Percentiles rank a stretch among this genome's conserved stretches.
Evolutionary conservation across 2,113 vertebrate genomes (phyloP).

Genomic region (Ceyx cyanopectus): DNA sequence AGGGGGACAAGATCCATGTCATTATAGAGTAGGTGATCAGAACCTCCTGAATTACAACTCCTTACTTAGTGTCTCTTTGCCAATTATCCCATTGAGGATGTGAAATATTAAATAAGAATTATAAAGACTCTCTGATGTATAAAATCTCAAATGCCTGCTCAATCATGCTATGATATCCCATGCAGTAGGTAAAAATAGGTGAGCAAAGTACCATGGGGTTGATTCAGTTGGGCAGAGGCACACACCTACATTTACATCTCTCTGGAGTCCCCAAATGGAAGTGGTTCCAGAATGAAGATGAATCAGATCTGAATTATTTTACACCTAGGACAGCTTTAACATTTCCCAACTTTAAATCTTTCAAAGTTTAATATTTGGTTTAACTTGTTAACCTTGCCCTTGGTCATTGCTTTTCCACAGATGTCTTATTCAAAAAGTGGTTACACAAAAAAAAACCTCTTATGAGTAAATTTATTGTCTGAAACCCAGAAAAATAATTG

Average conservation of each 20-base stretch:
- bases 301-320: background rate
- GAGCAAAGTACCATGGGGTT: background rate
- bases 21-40: slow-evolving; percentile 45
- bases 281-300: background rate
- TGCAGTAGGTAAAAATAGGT: background rate
- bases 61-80: slow-evolving; percentile 46
- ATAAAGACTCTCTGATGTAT: background rate
- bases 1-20: slow-evolving; percentile 44
- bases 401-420: background rate
- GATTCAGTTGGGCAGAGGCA: background rate
- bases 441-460: background rate
- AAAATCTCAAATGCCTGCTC: slow-evolving; percentile 22
- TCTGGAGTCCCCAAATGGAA: background rate
- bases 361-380: background rate
- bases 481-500: slow-evolving; percentile 34
- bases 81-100: slow-evolving; percentile 43
- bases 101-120: slow-evolving; percentile 44
- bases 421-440: background rate
- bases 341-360: background rate
- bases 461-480: slow-evolving; percentile 21
- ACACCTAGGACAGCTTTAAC: background rate
- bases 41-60: slow-evolving; percentile 47
- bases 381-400: background rate
- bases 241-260: background rate
- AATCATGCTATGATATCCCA: background rate